Base-by-base conservation (phyloP, 2,888 invertebrate genomes). In the Amphimallon solstitiale region DNA sequence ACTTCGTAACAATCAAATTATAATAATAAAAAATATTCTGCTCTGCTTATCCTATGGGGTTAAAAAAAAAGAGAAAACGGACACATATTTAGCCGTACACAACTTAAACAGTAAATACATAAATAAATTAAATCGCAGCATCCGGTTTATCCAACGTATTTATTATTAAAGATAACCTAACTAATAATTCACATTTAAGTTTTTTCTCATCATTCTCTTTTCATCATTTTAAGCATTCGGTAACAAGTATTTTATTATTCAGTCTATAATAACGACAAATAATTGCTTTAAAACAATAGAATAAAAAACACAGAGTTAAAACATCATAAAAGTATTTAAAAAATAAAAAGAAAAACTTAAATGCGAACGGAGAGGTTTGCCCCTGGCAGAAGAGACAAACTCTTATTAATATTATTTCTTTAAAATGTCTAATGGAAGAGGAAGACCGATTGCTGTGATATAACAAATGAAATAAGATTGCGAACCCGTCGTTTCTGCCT, bases 31-130 rank as follows among this genome's bases (percentile, higher is more conserved):
- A 80, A 78, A 79, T 77, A 78, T 72, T 79, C 77, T 81, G 81
- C 81, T 81, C 81, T 81, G 81, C 77, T 79, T 80, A 80, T 80
- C 75, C 77, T 76, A 77, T 77, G 77, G 78, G 79, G 80, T 72
- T 73, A 72, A 72, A 72, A 61, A n/a, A n/a, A 63, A 63, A 29
- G 52, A 15, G 34, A 49, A 61, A 72, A 69, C 56, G 69, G 68
- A 68, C 68, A 74, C 73, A 73, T 74, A 71, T 73, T 73, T 76
- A 76, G 75, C 74, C 74, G 73, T 75, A 77, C 74, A 78, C 76
- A 78, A 77, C 74, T 77, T 78, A 75, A 72, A 68, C n/a, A 65
- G 68, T 71, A 74, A 72, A 66, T 68, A 71, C 70, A 74, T 73
- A 73, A 75, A 74, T 74, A 72, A 75, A 70, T 70, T 68, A 72